Base-by-base conservation (phyloP, 2,113 vertebrate genomes). In the Cheilinus undulatus region DNA sequence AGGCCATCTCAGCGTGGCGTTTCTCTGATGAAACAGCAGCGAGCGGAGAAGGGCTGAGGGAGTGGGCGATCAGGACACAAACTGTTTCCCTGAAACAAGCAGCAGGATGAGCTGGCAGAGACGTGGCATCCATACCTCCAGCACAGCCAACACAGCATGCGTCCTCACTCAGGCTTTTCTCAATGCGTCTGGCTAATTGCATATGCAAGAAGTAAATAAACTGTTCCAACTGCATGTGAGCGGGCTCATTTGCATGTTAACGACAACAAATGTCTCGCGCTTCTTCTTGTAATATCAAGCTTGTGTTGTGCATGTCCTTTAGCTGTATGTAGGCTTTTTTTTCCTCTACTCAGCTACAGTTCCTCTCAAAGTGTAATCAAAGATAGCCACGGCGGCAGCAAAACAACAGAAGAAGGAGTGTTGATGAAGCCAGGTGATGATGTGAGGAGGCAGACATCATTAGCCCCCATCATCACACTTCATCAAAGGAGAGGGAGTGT, bases 391-490 rank as follows among this genome's bases (percentile, higher is more conserved):
- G 24, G 27, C 20, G 48, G 65, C 24, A 17, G 52, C 50, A 42
- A n/a, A 74, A 81, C 76, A 68, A 62, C 19, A 28, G 64, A 11
- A 7, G 68, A 72, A 69, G 7, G 7, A 49, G 36, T 70, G 76
- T 75, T 78, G 72, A 83, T 87, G 72, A 75, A 83, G 74, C 57
- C 75, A 88, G 86, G 86, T 89, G 83, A 88, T 76, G 82, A 84
- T 86, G 79, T 36, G 69, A 79, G 76, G 79, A 87, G 80, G 83
- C 85, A 86, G 84, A 85, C 77, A 85, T 87, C 81, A 78, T 89
- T 87, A 89, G 83, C 87, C 81, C 66, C 80, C 86, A 83, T 89
- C 88, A 86, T 85, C 86, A 88, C 87, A 87, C 81, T 85, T 90
- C 70, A 88, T 90, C 89, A 88, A 65, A 80, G 73, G 54, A 79